Conservation (phyloP, 2,797 vertebrate genomes). For the Danio aesculapii region DNA sequence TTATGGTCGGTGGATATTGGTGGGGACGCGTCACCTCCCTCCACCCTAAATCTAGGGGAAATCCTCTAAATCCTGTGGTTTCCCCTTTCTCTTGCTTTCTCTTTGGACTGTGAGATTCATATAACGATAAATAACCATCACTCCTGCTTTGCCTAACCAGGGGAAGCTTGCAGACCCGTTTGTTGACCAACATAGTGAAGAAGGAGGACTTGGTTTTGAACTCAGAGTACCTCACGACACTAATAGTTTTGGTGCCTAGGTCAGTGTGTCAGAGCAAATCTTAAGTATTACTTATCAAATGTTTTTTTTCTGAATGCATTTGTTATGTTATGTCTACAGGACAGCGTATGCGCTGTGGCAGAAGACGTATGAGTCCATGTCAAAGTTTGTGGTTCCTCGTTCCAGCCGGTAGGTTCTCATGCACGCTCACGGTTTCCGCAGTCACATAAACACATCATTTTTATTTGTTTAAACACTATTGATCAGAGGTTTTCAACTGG, state of each 20-base stretch:
- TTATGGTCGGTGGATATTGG: no score
- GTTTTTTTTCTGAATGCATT: background rate
- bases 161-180: conserved; percentile 86
- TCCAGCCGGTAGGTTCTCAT: conserved; percentile 89
- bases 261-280: conserved; percentile 51
- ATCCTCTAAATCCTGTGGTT: no score
- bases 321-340: conserved; percentile 70
- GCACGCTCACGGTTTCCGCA: background rate
- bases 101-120: background rate
- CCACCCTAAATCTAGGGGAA: no score
- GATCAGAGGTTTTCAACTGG: background rate
- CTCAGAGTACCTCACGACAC: conserved; percentile 93
- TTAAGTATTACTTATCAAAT: background rate
- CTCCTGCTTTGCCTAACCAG: conserved; percentile 67
- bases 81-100: no score
- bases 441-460: background rate
- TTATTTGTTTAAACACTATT: background rate
- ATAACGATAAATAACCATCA: background rate
- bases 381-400: conserved; percentile 93
- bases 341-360: conserved; percentile 85
- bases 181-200: conserved; percentile 85
- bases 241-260: conserved; percentile 89
- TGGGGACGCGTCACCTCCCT: no score
- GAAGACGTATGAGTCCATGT: conserved; percentile 91
- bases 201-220: conserved; percentile 92